Conservation (phyloP, 2,888 invertebrate genomes). For the Apodemia hepburni region DNA sequence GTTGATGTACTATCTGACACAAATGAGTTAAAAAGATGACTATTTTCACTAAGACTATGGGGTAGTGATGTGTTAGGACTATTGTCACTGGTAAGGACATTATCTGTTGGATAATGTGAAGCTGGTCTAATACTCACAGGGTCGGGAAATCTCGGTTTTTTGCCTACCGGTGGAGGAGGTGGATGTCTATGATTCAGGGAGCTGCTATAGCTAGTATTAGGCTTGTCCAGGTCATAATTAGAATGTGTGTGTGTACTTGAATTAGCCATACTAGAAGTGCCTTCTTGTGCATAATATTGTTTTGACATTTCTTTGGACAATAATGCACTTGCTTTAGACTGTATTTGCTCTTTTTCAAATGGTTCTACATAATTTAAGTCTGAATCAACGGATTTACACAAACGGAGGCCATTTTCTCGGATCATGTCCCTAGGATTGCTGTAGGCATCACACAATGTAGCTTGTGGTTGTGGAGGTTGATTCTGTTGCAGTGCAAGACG, state of each 20-base stretch:
- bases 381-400: slow-evolving; percentile 72
- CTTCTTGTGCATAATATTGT: slow-evolving; percentile 56
- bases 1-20: slow-evolving; percentile 45
- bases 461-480: slow-evolving; percentile 39
- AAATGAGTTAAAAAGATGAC: slow-evolving; percentile 62
- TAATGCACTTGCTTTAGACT: slow-evolving; percentile 70
- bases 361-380: slow-evolving; percentile 73
- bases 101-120: slow-evolving; percentile 65
- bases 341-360: slow-evolving; percentile 71
- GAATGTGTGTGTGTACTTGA: slow-evolving; percentile 49
- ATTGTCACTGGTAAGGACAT: slow-evolving; percentile 40
- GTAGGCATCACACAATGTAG: slow-evolving; percentile 69
- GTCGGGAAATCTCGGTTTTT: slow-evolving; percentile 72
- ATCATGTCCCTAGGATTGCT: slow-evolving; percentile 70
- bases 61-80: slow-evolving; percentile 43
- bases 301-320: slow-evolving; percentile 63
- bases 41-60: slow-evolving; percentile 70
- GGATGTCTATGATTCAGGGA: slow-evolving; percentile 61
- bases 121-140: slow-evolving; percentile 71
- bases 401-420: slow-evolving; percentile 55
- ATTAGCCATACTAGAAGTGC: slow-evolving; percentile 46
- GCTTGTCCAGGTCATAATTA: slow-evolving; percentile 48
- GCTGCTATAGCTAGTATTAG: slow-evolving; percentile 35
- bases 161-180: slow-evolving; percentile 61
- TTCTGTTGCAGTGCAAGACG: slow-evolving; percentile 49